phyloP scores from a whole-genome alignment of 2,797 vertebrate genomes.

The Manis pentadactyla region DNA sequence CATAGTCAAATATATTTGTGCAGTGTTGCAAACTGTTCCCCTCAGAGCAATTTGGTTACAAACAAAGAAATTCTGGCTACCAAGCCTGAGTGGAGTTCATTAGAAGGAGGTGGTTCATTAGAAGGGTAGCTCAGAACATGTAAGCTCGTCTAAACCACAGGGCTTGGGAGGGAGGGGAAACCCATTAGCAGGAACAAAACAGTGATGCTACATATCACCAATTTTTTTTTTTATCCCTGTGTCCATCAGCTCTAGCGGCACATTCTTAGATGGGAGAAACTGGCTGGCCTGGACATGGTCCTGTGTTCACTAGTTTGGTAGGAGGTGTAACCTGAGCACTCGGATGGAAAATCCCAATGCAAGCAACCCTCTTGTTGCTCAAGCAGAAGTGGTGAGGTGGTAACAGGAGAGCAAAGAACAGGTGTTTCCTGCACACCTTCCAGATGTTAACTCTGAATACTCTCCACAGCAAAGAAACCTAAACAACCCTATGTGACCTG shows the following conservation, averaged over 20 bases:
- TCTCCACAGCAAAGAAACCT: background rate
- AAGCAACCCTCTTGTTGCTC: background rate
- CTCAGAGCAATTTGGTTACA: background rate
- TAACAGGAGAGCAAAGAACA: background rate
- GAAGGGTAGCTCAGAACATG: background rate
- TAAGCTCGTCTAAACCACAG: background rate
- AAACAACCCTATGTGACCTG: background rate
- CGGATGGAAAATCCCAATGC: background rate
- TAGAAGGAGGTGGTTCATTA: background rate
- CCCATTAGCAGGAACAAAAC: background rate
- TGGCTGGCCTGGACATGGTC: background rate
- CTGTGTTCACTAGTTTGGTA: background rate
- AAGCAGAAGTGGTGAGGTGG: background rate
- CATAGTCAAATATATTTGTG: background rate
- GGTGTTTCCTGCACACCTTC: fast-evolving
- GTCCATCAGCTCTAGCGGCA: background rate
- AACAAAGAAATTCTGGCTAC: background rate
- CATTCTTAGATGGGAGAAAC: background rate
- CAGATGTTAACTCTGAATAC: background rate
- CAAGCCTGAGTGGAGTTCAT: background rate
- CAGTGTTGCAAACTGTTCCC: background rate
- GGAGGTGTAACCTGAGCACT: fast-evolving
- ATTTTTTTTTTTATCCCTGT: background rate
- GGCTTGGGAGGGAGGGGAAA: background rate
- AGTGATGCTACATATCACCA: background rate